A percentile compares a stretch with the other conserved stretches of the same genome.
phyloP scores from a whole-genome alignment of 1,140 invertebrate species.

The Macrotrachela quadricornifera region DNA sequence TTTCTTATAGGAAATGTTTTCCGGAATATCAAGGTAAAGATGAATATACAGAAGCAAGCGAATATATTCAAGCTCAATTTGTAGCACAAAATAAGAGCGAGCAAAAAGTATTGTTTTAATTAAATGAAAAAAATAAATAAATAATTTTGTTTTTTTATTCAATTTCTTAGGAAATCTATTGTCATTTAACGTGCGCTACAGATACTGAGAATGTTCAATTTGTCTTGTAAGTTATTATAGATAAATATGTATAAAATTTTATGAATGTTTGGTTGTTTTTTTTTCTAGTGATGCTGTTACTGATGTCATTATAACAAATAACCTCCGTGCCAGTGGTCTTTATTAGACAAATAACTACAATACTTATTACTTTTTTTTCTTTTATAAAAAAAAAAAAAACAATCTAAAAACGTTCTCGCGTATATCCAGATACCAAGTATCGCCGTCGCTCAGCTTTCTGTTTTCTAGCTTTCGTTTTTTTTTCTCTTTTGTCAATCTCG shows the following conservation, averaged over 20 bases:
- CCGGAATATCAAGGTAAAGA: slow-evolving; percentile 10
- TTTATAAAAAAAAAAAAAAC: no score
- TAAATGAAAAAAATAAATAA: no score
- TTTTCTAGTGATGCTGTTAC: slow-evolving; percentile 63
- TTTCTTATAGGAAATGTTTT: slow-evolving; percentile 7
- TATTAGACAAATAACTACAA: slow-evolving; percentile 40
- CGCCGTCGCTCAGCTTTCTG: no score
- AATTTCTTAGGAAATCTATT: slow-evolving; percentile 37
- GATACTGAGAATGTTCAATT: slow-evolving; percentile 15
- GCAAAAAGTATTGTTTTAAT: slow-evolving; percentile 12
- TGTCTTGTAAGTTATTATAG: slow-evolving; percentile 8
- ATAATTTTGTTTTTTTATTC: no score
- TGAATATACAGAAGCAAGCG: slow-evolving; percentile 12
- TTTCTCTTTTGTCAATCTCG: no score
- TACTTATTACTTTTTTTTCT: background rate
- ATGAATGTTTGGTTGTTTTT: no score
- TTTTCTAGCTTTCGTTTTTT: no score
- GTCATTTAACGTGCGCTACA: slow-evolving; percentile 14
- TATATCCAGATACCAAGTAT: no score
- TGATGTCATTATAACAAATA: slow-evolving; percentile 98
- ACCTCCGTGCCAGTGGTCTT: slow-evolving; percentile 87
- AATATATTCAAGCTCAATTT: slow-evolving; percentile 13
- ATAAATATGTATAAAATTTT: no score
- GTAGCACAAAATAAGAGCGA: slow-evolving; percentile 13
- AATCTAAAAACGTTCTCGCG: no score